Base-by-base conservation (phyloP, 1,140 invertebrate genomes). In the Propsilocerus akamusi region DNA sequence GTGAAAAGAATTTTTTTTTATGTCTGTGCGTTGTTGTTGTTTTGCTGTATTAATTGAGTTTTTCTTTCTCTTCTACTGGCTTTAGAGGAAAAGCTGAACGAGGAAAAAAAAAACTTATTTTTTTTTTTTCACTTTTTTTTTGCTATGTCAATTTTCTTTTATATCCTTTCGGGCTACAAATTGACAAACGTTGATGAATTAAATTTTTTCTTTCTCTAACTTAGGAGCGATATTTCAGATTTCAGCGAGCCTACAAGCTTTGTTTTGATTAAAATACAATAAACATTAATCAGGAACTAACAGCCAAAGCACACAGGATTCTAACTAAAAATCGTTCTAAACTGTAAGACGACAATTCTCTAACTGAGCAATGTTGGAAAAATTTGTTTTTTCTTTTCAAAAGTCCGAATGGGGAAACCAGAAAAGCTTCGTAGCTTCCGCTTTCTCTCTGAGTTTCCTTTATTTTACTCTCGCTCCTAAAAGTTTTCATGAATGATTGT, bases 251-350 rank as follows among this genome's bases (percentile, higher is more conserved):
- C 34, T 41, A 41, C 34, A 17, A 41, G 34, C 34, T 41, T 20
- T 20, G 8, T 41, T 20, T 41, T 41, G 28, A 11, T 20, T 20
- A 41, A 41, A 41, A 20, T 41, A 41, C 34, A 41, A 41, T 41
- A 41, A 41, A 41, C 17, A 41, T 41, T 41, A 41, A 14, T 20
- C 34, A 41, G 34, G 34, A 41, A 41, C 34, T 41, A 41, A 41
- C 34, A 41, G 34, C 34, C 34, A 41, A 41, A 41, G 34, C 34
- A 41, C 34, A 41, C 34, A 41, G 34, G 34, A 41, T 41, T 41
- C 34, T 41, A 41, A 41, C 34, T 41, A 41, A 41, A 41, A 41
- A 20, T 41, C 34, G 34, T 41, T 41, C 34, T 41, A 41, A 41
- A 41, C 22, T 41, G 34, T 41, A 41, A 20, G 34, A 41, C 34